Conservation (phyloP, 1,140 invertebrate species). For the Drosophila cardini region DNA sequence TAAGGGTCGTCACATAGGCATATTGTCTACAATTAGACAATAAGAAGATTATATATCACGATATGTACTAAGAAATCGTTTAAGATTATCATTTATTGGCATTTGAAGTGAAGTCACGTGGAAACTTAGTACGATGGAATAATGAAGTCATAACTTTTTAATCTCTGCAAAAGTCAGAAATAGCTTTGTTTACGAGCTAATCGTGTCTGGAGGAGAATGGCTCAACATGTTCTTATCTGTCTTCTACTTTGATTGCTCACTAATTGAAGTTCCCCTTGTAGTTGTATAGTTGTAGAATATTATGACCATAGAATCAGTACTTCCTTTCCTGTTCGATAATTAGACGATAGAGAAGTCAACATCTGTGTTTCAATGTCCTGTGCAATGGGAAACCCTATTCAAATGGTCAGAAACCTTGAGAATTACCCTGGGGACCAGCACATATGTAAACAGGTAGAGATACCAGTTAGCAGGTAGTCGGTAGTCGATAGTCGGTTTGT, state of each 20-base stretch:
- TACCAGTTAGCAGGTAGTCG: constrained; percentile 14
- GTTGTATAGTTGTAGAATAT: neutral
- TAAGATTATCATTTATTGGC: neutral
- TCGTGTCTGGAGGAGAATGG: neutral
- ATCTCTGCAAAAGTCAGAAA: constrained; percentile 17
- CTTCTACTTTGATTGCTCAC: constrained; percentile 4
- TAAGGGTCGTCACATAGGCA: constrained; percentile 15
- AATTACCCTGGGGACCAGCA: constrained; percentile 18
- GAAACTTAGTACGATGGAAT: neutral
- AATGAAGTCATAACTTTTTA: constrained; percentile 35
- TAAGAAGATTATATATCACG: neutral
- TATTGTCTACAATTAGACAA: neutral
- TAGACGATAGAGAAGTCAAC: constrained; percentile 16
- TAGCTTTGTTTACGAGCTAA: constrained; percentile 32
- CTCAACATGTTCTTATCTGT: constrained; percentile 26
- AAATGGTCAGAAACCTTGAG: constrained; percentile 19
- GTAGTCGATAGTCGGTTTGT: too few relatives aligned
- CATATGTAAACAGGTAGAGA: constrained; percentile 1
- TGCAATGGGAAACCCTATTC: constrained; percentile 32
- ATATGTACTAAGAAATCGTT: neutral
- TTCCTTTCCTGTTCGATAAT: constrained; percentile 5
- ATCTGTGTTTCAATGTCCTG: constrained; percentile 29
- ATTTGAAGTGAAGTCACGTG: constrained; percentile 8
- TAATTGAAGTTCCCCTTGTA: neutral
- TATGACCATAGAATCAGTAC: constrained; percentile 3